Conservation (phyloP, 2,797 vertebrate species). For the Nyctibius grandis region DNA sequence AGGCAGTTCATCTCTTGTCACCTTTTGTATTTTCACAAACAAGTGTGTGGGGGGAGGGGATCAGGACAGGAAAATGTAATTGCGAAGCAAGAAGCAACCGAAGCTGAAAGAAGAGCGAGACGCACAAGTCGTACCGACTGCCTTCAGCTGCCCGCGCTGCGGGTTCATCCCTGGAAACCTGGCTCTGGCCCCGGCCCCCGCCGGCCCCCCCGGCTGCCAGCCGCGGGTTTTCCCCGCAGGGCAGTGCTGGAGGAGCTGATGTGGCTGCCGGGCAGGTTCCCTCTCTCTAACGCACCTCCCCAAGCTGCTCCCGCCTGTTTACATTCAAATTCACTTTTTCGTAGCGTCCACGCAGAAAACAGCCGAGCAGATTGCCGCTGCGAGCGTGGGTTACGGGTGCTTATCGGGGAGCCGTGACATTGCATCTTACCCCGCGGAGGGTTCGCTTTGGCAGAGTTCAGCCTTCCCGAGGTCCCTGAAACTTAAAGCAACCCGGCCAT, state of each 20-base stretch:
- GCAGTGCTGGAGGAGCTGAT: neutral
- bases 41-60: neutral
- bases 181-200: neutral
- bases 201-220: neutral
- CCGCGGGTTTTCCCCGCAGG: neutral
- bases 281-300: neutral
- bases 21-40: neutral
- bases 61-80: neutral
- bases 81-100: neutral
- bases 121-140: fast-evolving
- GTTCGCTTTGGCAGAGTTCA: neutral
- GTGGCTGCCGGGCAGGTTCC: neutral
- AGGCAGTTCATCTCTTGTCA: neutral
- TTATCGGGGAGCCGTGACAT: neutral
- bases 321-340: neutral
- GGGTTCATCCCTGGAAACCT: neutral
- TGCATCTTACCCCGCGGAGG: neutral
- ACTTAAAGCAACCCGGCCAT: neutral
- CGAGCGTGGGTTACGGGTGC: neutral
- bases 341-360: neutral
- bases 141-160: neutral
- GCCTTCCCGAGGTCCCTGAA: neutral
- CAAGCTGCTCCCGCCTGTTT: slow-evolving; percentile 1
- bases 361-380: neutral
- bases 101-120: neutral